phyloP scores from a whole-genome alignment of 2,888 invertebrate genomes.

The Branchipolynoe longqiensis region DNA sequence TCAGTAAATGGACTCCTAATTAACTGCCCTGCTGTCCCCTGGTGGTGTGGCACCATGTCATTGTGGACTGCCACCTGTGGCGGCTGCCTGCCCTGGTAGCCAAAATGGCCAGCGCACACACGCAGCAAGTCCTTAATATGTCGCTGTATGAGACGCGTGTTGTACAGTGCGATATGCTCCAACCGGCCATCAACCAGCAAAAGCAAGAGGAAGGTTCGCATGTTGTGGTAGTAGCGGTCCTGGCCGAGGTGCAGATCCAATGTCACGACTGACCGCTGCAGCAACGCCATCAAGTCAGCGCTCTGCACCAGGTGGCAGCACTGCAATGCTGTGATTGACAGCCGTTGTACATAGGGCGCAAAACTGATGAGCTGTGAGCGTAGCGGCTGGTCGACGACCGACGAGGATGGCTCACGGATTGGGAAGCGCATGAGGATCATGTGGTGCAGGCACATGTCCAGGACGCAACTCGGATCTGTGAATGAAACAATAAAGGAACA shows the following conservation, averaged over 20 bases:
- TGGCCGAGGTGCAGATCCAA: constrained; percentile 29
- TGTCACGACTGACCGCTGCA: constrained; percentile 8
- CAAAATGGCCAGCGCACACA: constrained; percentile 31
- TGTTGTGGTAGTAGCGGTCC: constrained; percentile 51
- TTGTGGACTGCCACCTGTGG: not conserved
- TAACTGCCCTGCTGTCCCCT: not conserved
- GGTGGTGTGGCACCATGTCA: not conserved
- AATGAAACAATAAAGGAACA: no score
- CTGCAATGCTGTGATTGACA: constrained; percentile 32
- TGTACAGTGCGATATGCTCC: constrained; percentile 25
- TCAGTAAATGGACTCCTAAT: not conserved
- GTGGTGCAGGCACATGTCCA: constrained; percentile 41
- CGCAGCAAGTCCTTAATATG: constrained; percentile 38
- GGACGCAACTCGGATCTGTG: constrained; percentile 23
- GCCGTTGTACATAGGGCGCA: constrained; percentile 10
- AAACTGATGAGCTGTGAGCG: constrained; percentile 24
- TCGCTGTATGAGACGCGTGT: constrained; percentile 31
- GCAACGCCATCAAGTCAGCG: constrained; percentile 25
- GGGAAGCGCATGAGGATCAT: constrained; percentile 39
- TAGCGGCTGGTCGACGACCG: constrained; percentile 19
- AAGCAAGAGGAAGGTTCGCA: constrained; percentile 23
- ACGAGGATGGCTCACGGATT: constrained; percentile 19
- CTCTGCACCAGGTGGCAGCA: constrained; percentile 48
- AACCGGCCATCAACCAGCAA: not conserved
- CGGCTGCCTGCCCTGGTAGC: not conserved